phyloP scores from a whole-genome alignment of 2,888 invertebrate species.

The Argyresthia albistria region DNA sequence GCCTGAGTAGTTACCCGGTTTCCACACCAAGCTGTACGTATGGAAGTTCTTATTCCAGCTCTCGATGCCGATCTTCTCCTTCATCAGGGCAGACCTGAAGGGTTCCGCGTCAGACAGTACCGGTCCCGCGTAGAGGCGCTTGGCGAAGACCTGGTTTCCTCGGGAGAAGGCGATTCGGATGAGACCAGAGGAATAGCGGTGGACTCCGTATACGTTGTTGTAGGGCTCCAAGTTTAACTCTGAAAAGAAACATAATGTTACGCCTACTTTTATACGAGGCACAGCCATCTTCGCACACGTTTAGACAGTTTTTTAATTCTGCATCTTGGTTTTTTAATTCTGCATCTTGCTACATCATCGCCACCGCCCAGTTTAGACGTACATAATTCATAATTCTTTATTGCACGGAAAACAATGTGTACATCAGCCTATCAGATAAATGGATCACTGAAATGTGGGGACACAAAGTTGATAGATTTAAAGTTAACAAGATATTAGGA shows the following conservation, averaged over 20 bases:
- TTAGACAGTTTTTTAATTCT: too few species aligned
- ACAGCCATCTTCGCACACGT: too few species aligned
- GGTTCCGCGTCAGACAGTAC: constrained; percentile 50
- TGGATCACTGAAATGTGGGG: too few species aligned
- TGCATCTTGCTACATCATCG: too few species aligned
- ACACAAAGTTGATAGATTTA: too few species aligned
- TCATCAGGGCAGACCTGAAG: constrained; percentile 43
- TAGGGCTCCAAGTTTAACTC: constrained; percentile 78
- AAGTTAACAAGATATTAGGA: too few species aligned
- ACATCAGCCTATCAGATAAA: too few species aligned
- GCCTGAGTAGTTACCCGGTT: constrained; percentile 39
- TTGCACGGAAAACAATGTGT: too few species aligned
- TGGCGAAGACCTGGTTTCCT: constrained; percentile 71
- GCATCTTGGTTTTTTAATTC: too few species aligned
- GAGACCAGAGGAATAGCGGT: constrained; percentile 77
- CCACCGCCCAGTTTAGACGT: too few species aligned
- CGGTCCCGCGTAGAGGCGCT: constrained; percentile 47
- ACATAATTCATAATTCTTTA: too few species aligned
- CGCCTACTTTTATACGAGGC: too few species aligned
- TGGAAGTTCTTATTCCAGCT: constrained; percentile 77
- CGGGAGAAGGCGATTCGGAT: constrained; percentile 80
- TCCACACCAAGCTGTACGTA: constrained; percentile 79
- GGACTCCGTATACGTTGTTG: constrained; percentile 75
- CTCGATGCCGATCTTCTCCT: constrained; percentile 45
- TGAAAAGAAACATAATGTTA: constrained; percentile 25